phyloP scores from a whole-genome alignment of 2,113 vertebrate genomes.

The Cyprinodon tularosa region DNA sequence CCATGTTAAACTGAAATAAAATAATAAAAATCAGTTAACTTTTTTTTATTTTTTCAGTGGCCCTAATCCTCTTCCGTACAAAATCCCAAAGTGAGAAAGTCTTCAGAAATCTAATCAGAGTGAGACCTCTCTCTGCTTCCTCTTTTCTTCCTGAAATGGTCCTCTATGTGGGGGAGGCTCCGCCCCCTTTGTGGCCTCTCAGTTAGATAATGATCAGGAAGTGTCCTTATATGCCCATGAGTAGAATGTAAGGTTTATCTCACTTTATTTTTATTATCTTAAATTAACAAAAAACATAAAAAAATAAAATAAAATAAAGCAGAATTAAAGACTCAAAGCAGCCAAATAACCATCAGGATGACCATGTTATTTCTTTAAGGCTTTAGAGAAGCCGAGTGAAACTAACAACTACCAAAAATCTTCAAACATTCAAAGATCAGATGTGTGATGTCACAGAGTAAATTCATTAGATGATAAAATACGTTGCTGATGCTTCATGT shows the following conservation, averaged over 20 bases:
- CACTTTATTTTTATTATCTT: too few species aligned
- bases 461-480: too few species aligned
- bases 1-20: too few species aligned
- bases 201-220: conserved; percentile 50
- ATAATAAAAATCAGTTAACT: too few species aligned
- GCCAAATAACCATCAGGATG: too few species aligned
- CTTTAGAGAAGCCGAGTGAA: neutral
- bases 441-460: too few species aligned
- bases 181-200: conserved; percentile 36
- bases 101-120: conserved; percentile 24
- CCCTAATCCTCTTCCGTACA: too few species aligned
- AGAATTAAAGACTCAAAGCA: too few species aligned
- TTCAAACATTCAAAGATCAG: neutral
- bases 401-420: neutral
- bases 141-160: conserved; percentile 22
- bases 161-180: conserved; percentile 25
- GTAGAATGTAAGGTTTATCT: neutral
- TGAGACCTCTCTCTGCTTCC: neutral
- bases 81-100: neutral
- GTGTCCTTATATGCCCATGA: conserved; percentile 21
- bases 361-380: neutral
- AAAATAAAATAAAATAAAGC: too few species aligned
- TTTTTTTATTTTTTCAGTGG: too few species aligned
- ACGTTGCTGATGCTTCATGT: too few species aligned
- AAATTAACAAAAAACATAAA: too few species aligned